Percentiles rank a stretch among this genome's conserved stretches.
These are phyloP conservation scores for Pissodes strobi DNA, from an alignment of 1,140 invertebrate genomes.

Conservation along the genomic window DNA sequence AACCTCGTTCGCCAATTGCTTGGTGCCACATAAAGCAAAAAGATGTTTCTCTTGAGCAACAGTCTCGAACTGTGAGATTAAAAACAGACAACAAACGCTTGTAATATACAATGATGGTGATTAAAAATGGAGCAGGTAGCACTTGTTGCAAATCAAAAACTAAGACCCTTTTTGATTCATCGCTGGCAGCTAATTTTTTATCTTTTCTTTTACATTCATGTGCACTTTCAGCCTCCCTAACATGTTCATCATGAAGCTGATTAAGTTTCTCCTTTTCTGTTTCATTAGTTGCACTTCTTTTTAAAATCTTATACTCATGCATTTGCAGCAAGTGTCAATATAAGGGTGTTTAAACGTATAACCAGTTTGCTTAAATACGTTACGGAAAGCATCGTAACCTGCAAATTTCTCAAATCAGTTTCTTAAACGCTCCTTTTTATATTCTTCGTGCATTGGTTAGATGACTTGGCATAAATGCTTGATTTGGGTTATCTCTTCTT, in stretches of 20 bases:
- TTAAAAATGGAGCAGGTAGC: too few species aligned
- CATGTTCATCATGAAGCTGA: too few species aligned
- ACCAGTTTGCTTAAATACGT: too few species aligned
- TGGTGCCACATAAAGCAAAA: too few species aligned
- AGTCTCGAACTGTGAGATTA: neutral
- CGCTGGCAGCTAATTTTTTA: too few species aligned
- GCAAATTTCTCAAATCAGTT: neutral
- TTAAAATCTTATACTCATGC: neutral
- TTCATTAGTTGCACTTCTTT: neutral
- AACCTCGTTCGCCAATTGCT: neutral
- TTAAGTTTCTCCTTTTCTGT: neutral
- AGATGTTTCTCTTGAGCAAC: neutral
- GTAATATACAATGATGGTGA: too few species aligned
- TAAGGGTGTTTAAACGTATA: neutral
- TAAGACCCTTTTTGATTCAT: too few species aligned
- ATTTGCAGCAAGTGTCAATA: neutral
- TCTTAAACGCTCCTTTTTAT: neutral
- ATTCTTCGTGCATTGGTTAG: neutral
- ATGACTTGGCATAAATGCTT: neutral
- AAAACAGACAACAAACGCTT: neutral
- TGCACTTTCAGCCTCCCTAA: too few species aligned
- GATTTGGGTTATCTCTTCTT: neutral
- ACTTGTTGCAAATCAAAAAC: too few species aligned
- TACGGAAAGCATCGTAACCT: neutral
- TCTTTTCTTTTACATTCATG: too few species aligned